Evolutionary conservation across 2,888 invertebrate genomes (phyloP).

Genomic region (Alitta virens): DNA sequence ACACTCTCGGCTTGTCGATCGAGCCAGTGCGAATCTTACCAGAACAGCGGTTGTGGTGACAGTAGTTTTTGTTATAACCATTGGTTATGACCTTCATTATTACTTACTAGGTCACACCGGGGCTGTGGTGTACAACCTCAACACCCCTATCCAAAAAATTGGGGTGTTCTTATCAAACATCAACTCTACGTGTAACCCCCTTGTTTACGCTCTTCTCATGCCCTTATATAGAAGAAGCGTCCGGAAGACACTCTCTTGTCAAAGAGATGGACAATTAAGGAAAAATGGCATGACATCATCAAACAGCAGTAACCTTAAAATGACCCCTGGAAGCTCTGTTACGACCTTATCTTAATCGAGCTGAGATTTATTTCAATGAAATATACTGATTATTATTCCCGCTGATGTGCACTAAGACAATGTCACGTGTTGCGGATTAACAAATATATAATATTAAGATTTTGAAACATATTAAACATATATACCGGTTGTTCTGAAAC

Average conservation of each 20-base stretch:
- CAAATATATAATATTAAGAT: too few species aligned
- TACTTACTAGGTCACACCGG: slow-evolving; percentile 27
- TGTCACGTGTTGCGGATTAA: too few species aligned
- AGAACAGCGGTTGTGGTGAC: slow-evolving; percentile 27
- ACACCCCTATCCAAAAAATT: slow-evolving; percentile 21
- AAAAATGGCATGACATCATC: too few species aligned
- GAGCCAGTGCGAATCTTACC: slow-evolving; percentile 23
- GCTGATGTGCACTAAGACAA: too few species aligned
- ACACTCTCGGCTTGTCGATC: slow-evolving; percentile 18
- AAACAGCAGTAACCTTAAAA: too few species aligned
- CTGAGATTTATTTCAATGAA: too few species aligned
- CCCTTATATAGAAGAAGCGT: slow-evolving; percentile 23
- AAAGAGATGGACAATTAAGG: too few species aligned
- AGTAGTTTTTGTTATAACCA: slow-evolving; percentile 24
- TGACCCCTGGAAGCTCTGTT: too few species aligned
- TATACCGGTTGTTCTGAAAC: too few species aligned
- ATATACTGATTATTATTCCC: too few species aligned
- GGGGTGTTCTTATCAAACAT: slow-evolving; percentile 27
- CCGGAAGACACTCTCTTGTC: slow-evolving; percentile 17
- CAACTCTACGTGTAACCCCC: slow-evolving; percentile 24
- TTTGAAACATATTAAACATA: too few species aligned
- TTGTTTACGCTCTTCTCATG: slow-evolving; percentile 26
- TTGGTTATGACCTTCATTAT: slow-evolving; percentile 27
- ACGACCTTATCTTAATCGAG: too few species aligned
- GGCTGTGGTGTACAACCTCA: slow-evolving; percentile 17